phyloP scores from a whole-genome alignment of 2,113 vertebrate species.

The Bujurquina vittata region DNA sequence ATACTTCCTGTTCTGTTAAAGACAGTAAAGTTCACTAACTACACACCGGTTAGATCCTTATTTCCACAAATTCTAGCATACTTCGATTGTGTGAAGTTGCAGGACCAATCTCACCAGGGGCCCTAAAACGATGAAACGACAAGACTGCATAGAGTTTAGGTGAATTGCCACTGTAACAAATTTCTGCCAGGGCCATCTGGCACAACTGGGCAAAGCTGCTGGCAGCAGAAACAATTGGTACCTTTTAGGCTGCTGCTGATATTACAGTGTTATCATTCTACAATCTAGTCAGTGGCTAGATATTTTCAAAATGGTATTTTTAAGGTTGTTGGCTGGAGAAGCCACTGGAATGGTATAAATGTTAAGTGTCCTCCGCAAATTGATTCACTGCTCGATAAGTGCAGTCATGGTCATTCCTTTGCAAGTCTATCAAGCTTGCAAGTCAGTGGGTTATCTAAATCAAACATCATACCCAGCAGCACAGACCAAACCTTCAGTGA shows the following conservation, averaged over 20 bases:
- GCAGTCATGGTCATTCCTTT: neutral
- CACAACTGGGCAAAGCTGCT: neutral
- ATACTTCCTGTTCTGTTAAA: neutral
- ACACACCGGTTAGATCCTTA: neutral
- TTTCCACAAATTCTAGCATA: neutral
- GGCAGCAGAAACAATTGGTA: neutral
- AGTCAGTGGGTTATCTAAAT: neutral
- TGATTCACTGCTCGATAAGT: neutral
- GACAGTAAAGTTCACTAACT: neutral
- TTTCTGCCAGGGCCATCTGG: neutral
- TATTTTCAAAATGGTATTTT: neutral
- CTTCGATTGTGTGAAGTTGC: neutral
- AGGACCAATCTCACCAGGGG: neutral
- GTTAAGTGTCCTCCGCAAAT: neutral
- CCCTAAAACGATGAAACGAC: neutral
- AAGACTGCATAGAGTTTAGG: neutral
- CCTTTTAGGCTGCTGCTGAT: neutral
- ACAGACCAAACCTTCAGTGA: no score
- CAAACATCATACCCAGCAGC: no score
- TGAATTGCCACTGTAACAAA: neutral
- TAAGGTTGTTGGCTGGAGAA: neutral
- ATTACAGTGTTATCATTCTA: neutral
- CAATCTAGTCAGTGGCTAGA: neutral
- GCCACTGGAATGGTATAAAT: slow-evolving; percentile 1
- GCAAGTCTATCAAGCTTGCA: neutral